Percentiles rank a stretch among this genome's conserved stretches.
Evolutionary conservation across 30 jellyfish, hydroid and myxozoan genomes (phyloP).

Genomic region (Cassiopea xamachana): DNA sequence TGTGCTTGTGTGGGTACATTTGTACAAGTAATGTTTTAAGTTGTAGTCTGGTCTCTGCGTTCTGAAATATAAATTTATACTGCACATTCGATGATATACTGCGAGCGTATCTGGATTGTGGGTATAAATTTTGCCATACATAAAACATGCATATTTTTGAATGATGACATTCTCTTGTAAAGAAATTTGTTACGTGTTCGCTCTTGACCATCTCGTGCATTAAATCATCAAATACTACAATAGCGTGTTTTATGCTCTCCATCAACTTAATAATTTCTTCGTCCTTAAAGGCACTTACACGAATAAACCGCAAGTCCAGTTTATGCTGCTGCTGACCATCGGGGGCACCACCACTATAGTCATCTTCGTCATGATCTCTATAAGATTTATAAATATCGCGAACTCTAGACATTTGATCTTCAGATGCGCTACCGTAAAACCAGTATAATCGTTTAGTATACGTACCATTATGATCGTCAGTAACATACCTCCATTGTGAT

Average conservation of each 20-base stretch:
- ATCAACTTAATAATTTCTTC: neutral
- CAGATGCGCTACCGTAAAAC: neutral
- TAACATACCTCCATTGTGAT: neutral
- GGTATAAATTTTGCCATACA: neutral
- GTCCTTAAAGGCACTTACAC: neutral
- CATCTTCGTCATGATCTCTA: neutral
- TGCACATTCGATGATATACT: neutral
- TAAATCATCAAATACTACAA: neutral
- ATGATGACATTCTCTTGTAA: neutral
- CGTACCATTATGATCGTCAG: neutral
- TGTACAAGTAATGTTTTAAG: neutral
- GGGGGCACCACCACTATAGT: too few relatives aligned
- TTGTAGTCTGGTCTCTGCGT: neutral
- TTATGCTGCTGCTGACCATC: neutral
- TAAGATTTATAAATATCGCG: neutral
- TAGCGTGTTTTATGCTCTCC: neutral
- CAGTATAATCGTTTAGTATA: neutral
- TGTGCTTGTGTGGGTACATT: neutral
- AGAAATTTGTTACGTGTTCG: neutral
- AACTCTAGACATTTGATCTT: neutral
- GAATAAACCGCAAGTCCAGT: neutral
- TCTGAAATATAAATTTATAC: neutral
- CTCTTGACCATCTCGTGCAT: neutral
- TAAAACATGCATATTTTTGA: neutral
- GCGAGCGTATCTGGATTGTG: neutral